Evolutionary conservation across 2,888 invertebrate genomes (phyloP).

Genomic region (Cordilura impudica): DNA sequence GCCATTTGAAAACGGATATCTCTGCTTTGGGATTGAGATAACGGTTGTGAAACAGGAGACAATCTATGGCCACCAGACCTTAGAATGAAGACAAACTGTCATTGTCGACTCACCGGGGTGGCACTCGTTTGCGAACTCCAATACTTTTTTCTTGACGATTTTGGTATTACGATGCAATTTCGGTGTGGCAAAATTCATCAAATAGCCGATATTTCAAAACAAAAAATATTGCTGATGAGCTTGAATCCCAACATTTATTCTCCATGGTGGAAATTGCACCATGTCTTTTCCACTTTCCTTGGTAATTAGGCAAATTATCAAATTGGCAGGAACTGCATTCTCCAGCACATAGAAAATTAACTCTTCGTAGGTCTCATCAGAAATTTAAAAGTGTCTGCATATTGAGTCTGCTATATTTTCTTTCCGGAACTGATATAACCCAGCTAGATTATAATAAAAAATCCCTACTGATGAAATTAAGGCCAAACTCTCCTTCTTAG

Average conservation of each 20-base stretch:
- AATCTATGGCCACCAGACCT: slow-evolving; percentile 46
- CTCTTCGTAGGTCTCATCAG: slow-evolving; percentile 7
- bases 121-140: slow-evolving; percentile 23
- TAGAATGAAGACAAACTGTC: slow-evolving; percentile 23
- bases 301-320: slow-evolving; percentile 20
- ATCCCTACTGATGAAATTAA: slow-evolving; percentile 49
- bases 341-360: slow-evolving; percentile 1
- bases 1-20: slow-evolving; percentile 34
- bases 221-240: slow-evolving; percentile 1
- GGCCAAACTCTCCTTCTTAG: slow-evolving; percentile 50
- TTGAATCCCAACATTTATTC: too few relatives aligned
- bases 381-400: slow-evolving; percentile 13
- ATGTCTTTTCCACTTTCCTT: slow-evolving; percentile 12
- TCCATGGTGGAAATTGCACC: slow-evolving; percentile 15
- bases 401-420: slow-evolving; percentile 38
- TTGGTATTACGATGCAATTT: too few relatives aligned
- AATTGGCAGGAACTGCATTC: background rate
- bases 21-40: slow-evolving; percentile 10
- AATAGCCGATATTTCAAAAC: slow-evolving; percentile 13
- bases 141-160: slow-evolving; percentile 1
- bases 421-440: slow-evolving; percentile 24
- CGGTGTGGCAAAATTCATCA: slow-evolving; percentile 30
- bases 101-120: slow-evolving; percentile 37
- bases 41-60: slow-evolving; percentile 32
- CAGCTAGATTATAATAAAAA: slow-evolving; percentile 55